Evolutionary conservation across 2,888 invertebrate species (phyloP).

Genomic region (Itoplectis maculator): DNA sequence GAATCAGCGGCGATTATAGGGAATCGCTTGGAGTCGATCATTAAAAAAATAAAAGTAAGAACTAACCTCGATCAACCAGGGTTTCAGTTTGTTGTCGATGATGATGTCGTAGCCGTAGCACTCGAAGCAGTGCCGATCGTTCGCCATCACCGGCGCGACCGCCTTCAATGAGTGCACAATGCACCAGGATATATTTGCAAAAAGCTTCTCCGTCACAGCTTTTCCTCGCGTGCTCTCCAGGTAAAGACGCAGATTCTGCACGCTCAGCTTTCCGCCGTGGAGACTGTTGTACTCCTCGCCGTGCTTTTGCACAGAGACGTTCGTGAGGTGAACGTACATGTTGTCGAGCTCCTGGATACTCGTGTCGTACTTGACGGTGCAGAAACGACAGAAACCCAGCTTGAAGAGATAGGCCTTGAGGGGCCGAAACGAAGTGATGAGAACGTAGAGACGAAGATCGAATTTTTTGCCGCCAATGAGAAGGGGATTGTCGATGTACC

Average conservation of each 20-base stretch:
- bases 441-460: slow-evolving; percentile 95
- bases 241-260: slow-evolving; percentile 95
- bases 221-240: slow-evolving; percentile 96
- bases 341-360: slow-evolving; percentile 95
- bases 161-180: slow-evolving; percentile 97
- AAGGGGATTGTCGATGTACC: slow-evolving; percentile 97
- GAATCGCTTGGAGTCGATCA: too few relatives aligned
- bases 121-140: slow-evolving; percentile 96
- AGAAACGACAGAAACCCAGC: slow-evolving; percentile 97
- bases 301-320: slow-evolving; percentile 99
- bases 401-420: slow-evolving; percentile 96
- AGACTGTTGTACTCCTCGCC: slow-evolving; percentile 97
- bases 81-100: slow-evolving; percentile 96
- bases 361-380: slow-evolving; percentile 97
- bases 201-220: slow-evolving; percentile 94
- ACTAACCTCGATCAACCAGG: slow-evolving; percentile 86
- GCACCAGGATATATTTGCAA: slow-evolving; percentile 94
- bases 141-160: slow-evolving; percentile 96
- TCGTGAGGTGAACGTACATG: slow-evolving; percentile 97
- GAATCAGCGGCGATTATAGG: slow-evolving; percentile 50
- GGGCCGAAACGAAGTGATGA: slow-evolving; percentile 97
- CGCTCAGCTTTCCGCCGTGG: slow-evolving; percentile 97
- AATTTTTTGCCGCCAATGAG: slow-evolving; percentile 98
- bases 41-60: too few relatives aligned
- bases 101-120: slow-evolving; percentile 99